phyloP scores from a whole-genome alignment of 2,113 vertebrate genomes.

The Cricetomys ansorgei region DNA sequence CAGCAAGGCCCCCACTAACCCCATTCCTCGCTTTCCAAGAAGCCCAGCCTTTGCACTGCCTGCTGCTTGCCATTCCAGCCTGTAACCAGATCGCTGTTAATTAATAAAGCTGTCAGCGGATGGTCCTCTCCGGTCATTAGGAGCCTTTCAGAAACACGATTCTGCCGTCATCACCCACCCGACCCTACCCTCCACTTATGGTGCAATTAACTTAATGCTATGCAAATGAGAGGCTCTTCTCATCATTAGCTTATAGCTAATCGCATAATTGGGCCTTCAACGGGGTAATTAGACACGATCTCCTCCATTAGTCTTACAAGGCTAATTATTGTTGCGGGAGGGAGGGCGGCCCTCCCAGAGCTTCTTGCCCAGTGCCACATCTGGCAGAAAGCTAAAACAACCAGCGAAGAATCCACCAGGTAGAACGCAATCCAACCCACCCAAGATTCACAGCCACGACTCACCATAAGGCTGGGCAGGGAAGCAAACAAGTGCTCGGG shows the following conservation, averaged over 20 bases:
- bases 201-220: constrained; percentile 99
- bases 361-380: constrained; percentile 77
- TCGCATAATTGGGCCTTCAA: constrained; percentile 97
- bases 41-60: not conserved
- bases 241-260: constrained; percentile 94
- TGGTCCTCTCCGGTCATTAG: constrained; percentile 91
- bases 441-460: not conserved
- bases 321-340: constrained; percentile 89
- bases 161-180: constrained; percentile 87
- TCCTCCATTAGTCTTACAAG: constrained; percentile 93
- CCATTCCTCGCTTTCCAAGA: constrained; percentile 56
- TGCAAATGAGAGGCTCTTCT: constrained; percentile 95
- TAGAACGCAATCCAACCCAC: not conserved
- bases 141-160: constrained; percentile 94
- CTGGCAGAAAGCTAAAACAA: constrained; percentile 76
- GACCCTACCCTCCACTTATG: constrained; percentile 87
- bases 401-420: not conserved
- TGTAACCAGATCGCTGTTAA: constrained; percentile 95
- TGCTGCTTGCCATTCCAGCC: constrained; percentile 80
- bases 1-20: not conserved
- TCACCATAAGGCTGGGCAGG: not conserved
- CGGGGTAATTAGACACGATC: constrained; percentile 95
- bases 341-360: constrained; percentile 83
- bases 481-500: not conserved
- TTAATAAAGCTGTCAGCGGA: constrained; percentile 98